Conservation (phyloP, 2,888 invertebrate species). For the Hirtodrosophila alboralis region DNA sequence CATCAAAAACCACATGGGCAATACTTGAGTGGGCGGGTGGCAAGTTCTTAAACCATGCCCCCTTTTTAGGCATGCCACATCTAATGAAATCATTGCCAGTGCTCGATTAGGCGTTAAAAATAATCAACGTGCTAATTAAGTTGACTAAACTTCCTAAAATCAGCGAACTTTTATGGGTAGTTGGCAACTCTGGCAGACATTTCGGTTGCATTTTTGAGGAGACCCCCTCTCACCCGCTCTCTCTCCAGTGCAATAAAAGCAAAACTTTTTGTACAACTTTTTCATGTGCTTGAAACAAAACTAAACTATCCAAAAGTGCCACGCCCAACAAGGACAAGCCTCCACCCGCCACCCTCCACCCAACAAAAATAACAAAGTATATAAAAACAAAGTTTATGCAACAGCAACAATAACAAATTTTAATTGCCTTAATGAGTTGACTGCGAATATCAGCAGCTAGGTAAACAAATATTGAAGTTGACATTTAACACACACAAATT, state of each 20-base stretch:
- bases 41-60: not conserved
- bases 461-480: slow-evolving; percentile 55
- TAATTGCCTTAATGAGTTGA: slow-evolving; percentile 61
- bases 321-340: slow-evolving; percentile 16
- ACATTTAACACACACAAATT: slow-evolving; percentile 39
- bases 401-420: slow-evolving; percentile 33
- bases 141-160: slow-evolving; percentile 60
- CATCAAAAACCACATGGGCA: slow-evolving; percentile 29
- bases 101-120: slow-evolving; percentile 74
- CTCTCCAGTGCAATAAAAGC: slow-evolving; percentile 29
- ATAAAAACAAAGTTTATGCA: slow-evolving; percentile 33
- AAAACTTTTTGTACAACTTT: slow-evolving; percentile 49
- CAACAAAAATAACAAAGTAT: not conserved
- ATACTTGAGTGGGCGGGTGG: slow-evolving; percentile 1
- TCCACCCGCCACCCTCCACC: slow-evolving; percentile 1
- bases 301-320: slow-evolving; percentile 54
- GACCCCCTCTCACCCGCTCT: too few species aligned
- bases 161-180: slow-evolving; percentile 37
- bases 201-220: slow-evolving; percentile 12
- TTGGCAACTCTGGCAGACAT: slow-evolving; percentile 30
- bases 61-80: not conserved
- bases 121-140: slow-evolving; percentile 79
- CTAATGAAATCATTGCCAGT: slow-evolving; percentile 69
- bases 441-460: slow-evolving; percentile 35
- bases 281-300: slow-evolving; percentile 53